Evolutionary conservation across 1,140 invertebrate species (phyloP).

Genomic region (Papilio glaucus): DNA sequence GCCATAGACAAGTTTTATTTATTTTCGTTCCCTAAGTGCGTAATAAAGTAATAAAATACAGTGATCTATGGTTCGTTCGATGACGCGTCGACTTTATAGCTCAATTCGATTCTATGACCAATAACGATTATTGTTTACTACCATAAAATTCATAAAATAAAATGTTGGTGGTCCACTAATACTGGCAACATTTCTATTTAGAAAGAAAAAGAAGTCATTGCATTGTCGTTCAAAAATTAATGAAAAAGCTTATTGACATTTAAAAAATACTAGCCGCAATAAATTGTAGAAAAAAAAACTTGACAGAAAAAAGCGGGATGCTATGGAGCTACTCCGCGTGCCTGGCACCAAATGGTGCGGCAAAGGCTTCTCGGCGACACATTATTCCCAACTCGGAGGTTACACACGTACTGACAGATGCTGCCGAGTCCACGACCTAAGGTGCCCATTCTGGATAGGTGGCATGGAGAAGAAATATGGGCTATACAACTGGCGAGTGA

Average conservation of each 20-base stretch:
- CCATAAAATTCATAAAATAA: slow-evolving; percentile 15
- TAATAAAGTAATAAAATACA: slow-evolving; percentile 49
- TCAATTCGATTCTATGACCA: slow-evolving; percentile 46
- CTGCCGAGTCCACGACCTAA: slow-evolving; percentile 92
- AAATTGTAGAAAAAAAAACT: slow-evolving; percentile 39
- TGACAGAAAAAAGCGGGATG: slow-evolving; percentile 81
- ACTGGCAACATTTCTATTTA: slow-evolving; percentile 30
- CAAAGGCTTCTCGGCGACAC: slow-evolving; percentile 89
- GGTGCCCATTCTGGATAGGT: slow-evolving; percentile 92
- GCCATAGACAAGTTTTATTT: slow-evolving; percentile 30
- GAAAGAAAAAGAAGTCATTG: slow-evolving; percentile 44
- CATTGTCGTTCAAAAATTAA: slow-evolving; percentile 43
- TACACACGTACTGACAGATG: slow-evolving; percentile 91
- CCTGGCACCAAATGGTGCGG: slow-evolving; percentile 96
- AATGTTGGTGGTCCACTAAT: slow-evolving; percentile 43
- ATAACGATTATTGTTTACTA: slow-evolving; percentile 39
- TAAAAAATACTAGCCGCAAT: slow-evolving; percentile 23
- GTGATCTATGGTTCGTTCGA: slow-evolving; percentile 51
- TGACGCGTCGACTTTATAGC: slow-evolving; percentile 44
- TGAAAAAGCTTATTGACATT: no score
- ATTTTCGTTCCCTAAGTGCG: slow-evolving; percentile 36
- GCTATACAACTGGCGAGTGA: slow-evolving; percentile 92
- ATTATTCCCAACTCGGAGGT: slow-evolving; percentile 90
- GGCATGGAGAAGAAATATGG: slow-evolving; percentile 91
- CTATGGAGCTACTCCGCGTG: slow-evolving; percentile 87